A percentile compares a stretch with the other conserved stretches of the same genome.
Evolutionary conservation across 1,140 invertebrate species (phyloP).

Genomic region (Gonioctena quinquepunctata): DNA sequence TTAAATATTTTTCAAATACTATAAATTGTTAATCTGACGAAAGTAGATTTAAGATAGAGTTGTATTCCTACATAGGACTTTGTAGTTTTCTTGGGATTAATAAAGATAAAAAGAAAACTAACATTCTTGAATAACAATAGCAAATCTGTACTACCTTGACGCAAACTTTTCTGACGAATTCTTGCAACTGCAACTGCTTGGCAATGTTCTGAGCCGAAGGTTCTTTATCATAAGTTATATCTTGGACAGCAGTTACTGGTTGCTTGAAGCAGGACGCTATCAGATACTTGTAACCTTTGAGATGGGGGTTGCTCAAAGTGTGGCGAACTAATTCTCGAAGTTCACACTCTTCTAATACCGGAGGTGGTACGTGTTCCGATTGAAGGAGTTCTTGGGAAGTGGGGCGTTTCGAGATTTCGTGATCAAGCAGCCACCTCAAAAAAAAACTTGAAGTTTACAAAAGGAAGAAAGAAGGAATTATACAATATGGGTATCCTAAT

Average conservation of each 20-base stretch:
- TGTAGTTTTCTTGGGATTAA: no score
- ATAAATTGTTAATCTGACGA: no score
- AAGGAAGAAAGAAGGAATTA: no score
- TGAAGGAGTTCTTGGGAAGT: conserved; percentile 81
- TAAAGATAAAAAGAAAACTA: no score
- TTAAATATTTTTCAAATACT: no score
- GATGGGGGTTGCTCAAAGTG: conserved; percentile 77
- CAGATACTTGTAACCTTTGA: conserved; percentile 79
- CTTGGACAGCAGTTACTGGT: conserved; percentile 66
- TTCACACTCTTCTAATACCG: conserved; percentile 76
- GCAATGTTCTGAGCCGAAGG: conserved; percentile 50
- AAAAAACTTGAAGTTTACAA: no score
- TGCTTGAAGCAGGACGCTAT: conserved; percentile 72
- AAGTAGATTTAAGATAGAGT: no score
- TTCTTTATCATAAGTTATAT: conserved; percentile 77
- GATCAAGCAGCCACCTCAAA: conserved; percentile 77
- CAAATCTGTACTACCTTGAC: conserved; percentile 40
- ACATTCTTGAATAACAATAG: no score
- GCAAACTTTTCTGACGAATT: conserved; percentile 44
- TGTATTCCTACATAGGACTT: no score
- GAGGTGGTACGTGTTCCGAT: conserved; percentile 79
- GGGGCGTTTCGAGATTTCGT: conserved; percentile 81
- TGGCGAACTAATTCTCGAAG: conserved; percentile 77
- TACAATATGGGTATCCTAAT: no score
- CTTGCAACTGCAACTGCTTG: conserved; percentile 40